These are phyloP conservation scores for Matsumyia berberina DNA, from an alignment of 2,888 invertebrate genomes.

Conservation along the genomic window DNA sequence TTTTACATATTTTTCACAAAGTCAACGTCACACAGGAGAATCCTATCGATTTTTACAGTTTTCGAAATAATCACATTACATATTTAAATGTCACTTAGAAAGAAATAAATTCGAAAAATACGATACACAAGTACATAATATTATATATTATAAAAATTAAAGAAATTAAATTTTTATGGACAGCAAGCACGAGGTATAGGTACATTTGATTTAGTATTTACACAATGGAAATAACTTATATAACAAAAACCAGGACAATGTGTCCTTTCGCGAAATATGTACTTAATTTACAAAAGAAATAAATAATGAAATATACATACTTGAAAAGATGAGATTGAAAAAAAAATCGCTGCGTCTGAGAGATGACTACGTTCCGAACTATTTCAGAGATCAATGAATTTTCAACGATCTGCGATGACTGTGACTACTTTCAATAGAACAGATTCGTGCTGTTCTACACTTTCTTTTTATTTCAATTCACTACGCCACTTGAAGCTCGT, in stretches of 20 bases:
- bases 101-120: not conserved
- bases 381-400: conserved; percentile 26
- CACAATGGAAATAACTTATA: not conserved
- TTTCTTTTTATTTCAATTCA: conserved; percentile 54
- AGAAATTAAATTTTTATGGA: not conserved
- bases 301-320: conserved; percentile 57
- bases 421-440: conserved; percentile 43
- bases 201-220: not conserved
- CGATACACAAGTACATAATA: no score
- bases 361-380: conserved; percentile 64
- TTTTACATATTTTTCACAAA: conserved; percentile 28
- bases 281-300: conserved; percentile 23
- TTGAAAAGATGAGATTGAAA: conserved; percentile 59
- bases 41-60: conserved; percentile 60
- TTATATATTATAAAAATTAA: not conserved
- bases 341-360: conserved; percentile 53
- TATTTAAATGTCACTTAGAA: conserved; percentile 6
- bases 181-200: conserved; percentile 42
- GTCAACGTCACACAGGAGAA: not conserved
- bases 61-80: not conserved
- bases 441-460: conserved; percentile 49
- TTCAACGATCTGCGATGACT: conserved; percentile 11
- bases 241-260: conserved; percentile 20
- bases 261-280: conserved; percentile 7
- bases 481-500: conserved; percentile 47